Base-by-base conservation (phyloP, 1,140 invertebrate species). In the Zaprionus camerounensis region DNA sequence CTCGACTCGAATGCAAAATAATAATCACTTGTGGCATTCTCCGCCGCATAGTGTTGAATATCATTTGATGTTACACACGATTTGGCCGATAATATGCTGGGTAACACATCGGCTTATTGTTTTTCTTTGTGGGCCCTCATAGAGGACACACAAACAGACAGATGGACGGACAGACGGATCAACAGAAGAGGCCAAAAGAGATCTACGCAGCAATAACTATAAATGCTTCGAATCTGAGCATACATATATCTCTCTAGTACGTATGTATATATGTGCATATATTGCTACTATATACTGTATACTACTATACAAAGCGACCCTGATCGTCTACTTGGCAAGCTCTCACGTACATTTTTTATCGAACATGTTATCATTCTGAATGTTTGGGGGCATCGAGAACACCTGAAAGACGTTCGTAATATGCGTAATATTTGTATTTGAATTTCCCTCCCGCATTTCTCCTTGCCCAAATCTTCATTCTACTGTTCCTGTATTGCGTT, bases 21-120 rank as follows among this genome's bases (percentile, higher is more conserved):
- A 90, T 90, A 90, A 90, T 90, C 85, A 78, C 73, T 91, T 80
- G 85, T 91, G 85, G 85, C 86, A 87, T 87, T 83, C 81, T 85
- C 75, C 80, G 81, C 69, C 81, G 84, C 53, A 90, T 90, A 90
- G 85, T 90, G 85, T 90, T 90, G 86, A 90, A 90, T 90, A 90
- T 90, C 85, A 90, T 90, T 90, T 83, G 79, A 91, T 75, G 73
- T 88, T 90, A 75, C 78, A 86, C 72, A 86, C 87, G 80, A 88
- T 80, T 87, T 83, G 82, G 63, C 70, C 74, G 81, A 84, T 85
- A 88, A 90, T 90, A 88, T 84, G 80, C 74, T 71, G 20, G 62
- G 59, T 53, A 49, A 63, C 56, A 53, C 63, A 55, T 9, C 17
- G 34, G 36, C n/a, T 31, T 53, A 64, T 64, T 64, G 53, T 75